Conservation (phyloP, 2,797 vertebrate species). For the Platalea minor region DNA sequence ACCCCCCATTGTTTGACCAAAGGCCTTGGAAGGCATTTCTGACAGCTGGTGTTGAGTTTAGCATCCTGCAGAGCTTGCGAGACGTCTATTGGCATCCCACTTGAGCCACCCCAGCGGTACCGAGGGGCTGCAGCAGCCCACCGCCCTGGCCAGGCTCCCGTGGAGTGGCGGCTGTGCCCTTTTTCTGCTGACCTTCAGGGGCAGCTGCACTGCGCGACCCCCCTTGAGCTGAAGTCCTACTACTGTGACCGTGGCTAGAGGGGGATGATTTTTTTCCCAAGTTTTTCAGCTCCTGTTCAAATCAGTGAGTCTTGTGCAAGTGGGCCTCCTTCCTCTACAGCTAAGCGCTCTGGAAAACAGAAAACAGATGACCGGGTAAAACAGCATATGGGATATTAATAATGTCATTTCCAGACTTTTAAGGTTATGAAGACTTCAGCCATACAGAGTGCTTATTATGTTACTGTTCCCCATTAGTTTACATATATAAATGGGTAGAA, state of each 20-base stretch:
- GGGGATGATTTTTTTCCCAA: background rate
- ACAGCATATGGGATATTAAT: background rate
- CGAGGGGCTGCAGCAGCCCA: fast-evolving
- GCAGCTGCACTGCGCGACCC: fast-evolving
- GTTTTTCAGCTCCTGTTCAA: background rate
- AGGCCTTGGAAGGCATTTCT: background rate
- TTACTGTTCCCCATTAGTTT: background rate
- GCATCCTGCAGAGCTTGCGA: background rate
- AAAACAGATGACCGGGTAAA: background rate
- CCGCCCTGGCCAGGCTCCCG: fast-evolving
- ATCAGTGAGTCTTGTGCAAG: background rate
- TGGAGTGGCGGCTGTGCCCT: background rate
- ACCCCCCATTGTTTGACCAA: background rate
- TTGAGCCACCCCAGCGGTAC: fast-evolving
- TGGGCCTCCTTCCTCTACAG: fast-evolving
- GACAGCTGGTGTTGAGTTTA: background rate
- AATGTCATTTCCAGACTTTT: background rate
- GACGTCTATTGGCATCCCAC: background rate
- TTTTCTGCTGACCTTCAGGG: background rate
- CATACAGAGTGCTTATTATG: background rate
- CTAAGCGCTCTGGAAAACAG: background rate
- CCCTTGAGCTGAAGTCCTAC: background rate
- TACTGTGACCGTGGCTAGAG: background rate
- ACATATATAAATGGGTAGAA: background rate
- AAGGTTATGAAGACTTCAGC: background rate